Evolutionary conservation across 2,113 vertebrate species (phyloP).

Genomic region (Cervus canadensis): DNA sequence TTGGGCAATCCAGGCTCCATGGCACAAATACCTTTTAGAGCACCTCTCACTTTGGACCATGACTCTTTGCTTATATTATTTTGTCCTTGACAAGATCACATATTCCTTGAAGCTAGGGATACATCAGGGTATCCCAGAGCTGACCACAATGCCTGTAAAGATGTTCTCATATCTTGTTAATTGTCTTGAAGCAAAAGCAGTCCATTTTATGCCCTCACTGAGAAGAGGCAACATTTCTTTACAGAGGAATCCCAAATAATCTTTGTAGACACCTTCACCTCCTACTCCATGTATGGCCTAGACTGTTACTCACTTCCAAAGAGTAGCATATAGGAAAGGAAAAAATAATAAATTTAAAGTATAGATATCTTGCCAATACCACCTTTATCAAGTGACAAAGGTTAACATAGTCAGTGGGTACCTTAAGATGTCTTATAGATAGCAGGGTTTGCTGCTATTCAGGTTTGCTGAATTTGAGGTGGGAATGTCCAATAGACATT

Average conservation of each 20-base stretch:
- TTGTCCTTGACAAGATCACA: background rate
- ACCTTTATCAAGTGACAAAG: background rate
- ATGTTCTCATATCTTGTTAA: background rate
- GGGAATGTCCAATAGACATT: background rate
- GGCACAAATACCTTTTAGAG: background rate
- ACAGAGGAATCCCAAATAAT: background rate
- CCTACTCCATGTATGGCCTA: background rate
- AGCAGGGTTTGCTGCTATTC: background rate
- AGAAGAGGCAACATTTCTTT: background rate
- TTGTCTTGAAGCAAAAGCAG: conserved; percentile 2
- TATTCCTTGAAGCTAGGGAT: background rate
- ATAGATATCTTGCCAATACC: background rate
- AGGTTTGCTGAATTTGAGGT: background rate
- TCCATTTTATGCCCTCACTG: background rate
- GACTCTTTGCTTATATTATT: background rate
- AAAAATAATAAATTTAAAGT: background rate
- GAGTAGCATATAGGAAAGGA: background rate
- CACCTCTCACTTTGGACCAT: background rate
- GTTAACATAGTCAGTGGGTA: background rate
- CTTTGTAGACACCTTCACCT: background rate
- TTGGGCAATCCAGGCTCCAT: background rate
- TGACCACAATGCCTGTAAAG: background rate
- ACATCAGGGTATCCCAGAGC: background rate
- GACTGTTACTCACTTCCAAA: background rate
- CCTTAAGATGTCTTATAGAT: background rate